Conservation (phyloP, 2,797 vertebrate species). For the Paedocypris micromegethes region DNA sequence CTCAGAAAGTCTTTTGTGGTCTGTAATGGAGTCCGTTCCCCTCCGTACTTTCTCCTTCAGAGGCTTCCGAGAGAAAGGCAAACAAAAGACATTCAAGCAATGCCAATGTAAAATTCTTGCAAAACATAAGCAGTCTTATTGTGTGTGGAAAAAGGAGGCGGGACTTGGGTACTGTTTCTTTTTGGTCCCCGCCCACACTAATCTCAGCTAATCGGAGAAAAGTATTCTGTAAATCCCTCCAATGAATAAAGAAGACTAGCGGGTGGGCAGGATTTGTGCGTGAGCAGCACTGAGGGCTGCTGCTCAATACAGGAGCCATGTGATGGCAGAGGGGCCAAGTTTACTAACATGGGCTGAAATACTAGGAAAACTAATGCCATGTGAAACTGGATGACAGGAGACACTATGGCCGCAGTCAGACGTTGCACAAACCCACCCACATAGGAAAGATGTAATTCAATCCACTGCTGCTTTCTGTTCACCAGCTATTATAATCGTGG, state of each 20-base stretch:
- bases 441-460: slow-evolving; percentile 36
- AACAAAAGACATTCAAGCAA: slow-evolving; percentile 56
- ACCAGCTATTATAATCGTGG: slow-evolving; percentile 48
- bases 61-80: slow-evolving; percentile 56
- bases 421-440: slow-evolving; percentile 7
- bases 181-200: slow-evolving; percentile 43
- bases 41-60: slow-evolving; percentile 39
- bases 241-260: slow-evolving; percentile 45
- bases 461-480: slow-evolving; percentile 26
- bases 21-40: slow-evolving; percentile 3
- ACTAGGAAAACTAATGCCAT: slow-evolving; percentile 1
- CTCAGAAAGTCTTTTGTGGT: slow-evolving; percentile 22
- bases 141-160: slow-evolving; percentile 54
- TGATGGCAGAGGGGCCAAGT: slow-evolving; percentile 27
- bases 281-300: slow-evolving; percentile 38
- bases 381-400: slow-evolving; percentile 26
- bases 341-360: slow-evolving; percentile 7
- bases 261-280: slow-evolving; percentile 31
- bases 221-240: slow-evolving; percentile 43
- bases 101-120: slow-evolving; percentile 60
- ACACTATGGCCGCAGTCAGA: slow-evolving; percentile 1
- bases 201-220: slow-evolving; percentile 49
- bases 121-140: slow-evolving; percentile 65
- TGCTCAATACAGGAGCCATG: slow-evolving; percentile 52
- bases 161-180: slow-evolving; percentile 48